A percentile compares a stretch with the other conserved stretches of the same genome.
Conservation (phyloP, 2,888 invertebrate genomes). For the Stomorhina lunata region DNA sequence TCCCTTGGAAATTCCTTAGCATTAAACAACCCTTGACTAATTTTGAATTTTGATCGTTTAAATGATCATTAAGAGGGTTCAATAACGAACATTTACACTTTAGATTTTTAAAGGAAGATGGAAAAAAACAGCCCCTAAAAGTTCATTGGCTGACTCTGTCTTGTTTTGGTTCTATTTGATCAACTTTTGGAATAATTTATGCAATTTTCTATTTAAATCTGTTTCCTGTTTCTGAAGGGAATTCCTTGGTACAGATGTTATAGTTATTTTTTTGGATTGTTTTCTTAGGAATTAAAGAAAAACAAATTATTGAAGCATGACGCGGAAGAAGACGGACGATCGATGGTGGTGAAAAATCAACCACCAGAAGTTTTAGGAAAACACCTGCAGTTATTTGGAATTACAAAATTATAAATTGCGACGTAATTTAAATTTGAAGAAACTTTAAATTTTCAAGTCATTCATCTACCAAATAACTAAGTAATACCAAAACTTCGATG, state of each 20-base stretch:
- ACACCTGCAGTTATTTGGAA: background rate
- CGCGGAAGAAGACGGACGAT: too few species aligned
- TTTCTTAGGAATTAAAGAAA: background rate
- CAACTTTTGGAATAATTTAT: background rate
- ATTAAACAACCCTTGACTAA: slow-evolving; percentile 13
- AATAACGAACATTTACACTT: too few species aligned
- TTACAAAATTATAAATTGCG: too few species aligned
- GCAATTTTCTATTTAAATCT: background rate
- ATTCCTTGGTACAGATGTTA: background rate
- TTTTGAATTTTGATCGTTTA: background rate
- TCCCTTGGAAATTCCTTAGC: background rate
- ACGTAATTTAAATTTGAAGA: too few species aligned
- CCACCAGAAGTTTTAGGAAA: background rate
- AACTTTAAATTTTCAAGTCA: too few species aligned
- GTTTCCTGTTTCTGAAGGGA: slow-evolving; percentile 1
- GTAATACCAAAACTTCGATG: too few species aligned
- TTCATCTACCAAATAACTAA: too few species aligned
- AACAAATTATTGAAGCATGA: slow-evolving; percentile 5
- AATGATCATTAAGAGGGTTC: background rate
- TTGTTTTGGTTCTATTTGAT: too few species aligned
- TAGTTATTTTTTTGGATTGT: background rate
- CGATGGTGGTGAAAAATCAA: background rate
- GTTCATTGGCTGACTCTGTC: background rate
- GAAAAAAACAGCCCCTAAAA: background rate
- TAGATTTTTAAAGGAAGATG: too few species aligned